phyloP scores from a whole-genome alignment of 2,888 invertebrate species.

The Agonopterix heracliana region DNA sequence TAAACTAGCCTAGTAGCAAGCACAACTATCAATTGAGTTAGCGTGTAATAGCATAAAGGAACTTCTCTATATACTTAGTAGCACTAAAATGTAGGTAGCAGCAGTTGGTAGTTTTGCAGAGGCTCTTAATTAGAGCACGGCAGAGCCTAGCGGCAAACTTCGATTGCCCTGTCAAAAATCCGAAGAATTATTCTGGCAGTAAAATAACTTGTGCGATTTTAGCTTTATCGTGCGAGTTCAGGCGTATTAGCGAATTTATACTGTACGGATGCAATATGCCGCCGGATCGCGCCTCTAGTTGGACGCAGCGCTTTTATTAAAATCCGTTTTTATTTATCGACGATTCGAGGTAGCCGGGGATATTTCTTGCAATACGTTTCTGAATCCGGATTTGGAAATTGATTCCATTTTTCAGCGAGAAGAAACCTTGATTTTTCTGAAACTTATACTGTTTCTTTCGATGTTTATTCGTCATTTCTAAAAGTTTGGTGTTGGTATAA shows the following conservation, averaged over 20 bases:
- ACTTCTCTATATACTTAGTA: no score
- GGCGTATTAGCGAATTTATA: conserved; percentile 73
- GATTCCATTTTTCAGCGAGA: conserved; percentile 12
- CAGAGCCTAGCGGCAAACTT: conserved; percentile 67
- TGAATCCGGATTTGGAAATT: conserved; percentile 17
- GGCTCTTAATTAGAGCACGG: conserved; percentile 64
- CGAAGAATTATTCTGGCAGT: conserved; percentile 72
- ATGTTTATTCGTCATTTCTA: no score
- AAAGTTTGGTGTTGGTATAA: no score
- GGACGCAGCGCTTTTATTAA: conserved; percentile 65
- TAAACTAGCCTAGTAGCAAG: conserved; percentile 13
- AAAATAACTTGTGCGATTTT: conserved; percentile 72
- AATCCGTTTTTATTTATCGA: conserved; percentile 69
- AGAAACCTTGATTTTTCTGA: conserved; percentile 3
- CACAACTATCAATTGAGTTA: conserved; percentile 26
- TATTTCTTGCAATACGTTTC: conserved; percentile 40
- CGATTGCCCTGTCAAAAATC: conserved; percentile 76
- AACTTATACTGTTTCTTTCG: conserved; percentile 1
- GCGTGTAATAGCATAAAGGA: conserved; percentile 34
- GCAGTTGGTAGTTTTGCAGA: conserved; percentile 43
- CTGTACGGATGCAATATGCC: conserved; percentile 65
- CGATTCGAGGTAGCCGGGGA: conserved; percentile 41
- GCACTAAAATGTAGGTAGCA: conserved; percentile 14
- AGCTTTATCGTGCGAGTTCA: conserved; percentile 71
- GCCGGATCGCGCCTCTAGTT: conserved; percentile 45